Base-by-base conservation (phyloP, 2,797 vertebrate genomes). In the Silurus lanzhouensis region DNA sequence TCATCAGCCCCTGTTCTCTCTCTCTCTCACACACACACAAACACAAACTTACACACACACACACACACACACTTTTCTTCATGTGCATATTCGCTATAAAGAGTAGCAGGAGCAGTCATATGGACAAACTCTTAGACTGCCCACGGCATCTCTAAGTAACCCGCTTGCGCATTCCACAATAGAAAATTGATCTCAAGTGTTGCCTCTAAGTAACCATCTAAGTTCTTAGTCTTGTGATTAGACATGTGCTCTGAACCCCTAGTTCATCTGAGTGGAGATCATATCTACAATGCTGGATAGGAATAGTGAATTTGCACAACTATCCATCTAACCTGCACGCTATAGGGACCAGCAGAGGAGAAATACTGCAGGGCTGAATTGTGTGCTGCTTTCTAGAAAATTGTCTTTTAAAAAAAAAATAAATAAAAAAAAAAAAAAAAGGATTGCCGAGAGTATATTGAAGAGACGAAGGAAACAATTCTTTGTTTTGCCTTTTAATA, bases 11-110 rank as follows among this genome's bases (percentile, higher is more conserved):
- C 57, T 64, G 38, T 27, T 17, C n/a, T 61, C 77, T 22, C 61
- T 9, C 67, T 9, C 67, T 31, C 67, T 25, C 67, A 10, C 8
- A 46, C 44, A 27, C 60, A 57, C 72, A 76, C 80, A 68, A 9
- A 82, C 46, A 82, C 48, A 68, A 17, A 82, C 64, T 68, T 25
- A 82, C n/a, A 82, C 64, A 67, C 46, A 84, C 27, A 84, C 27
- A 27, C 70, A 60, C 71, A 74, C 58, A 67, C 58, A 61, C 27
- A 83, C 15, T 66, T 52, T n/a, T 38, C 44, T 57, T 31, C 31
- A 63, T 64, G 71, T 67, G 6, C 52, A 20, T 74, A 13, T 52
- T 5, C 60, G 17, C 55, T 27, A 52, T 83, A 27, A 71, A 72
- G 46, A 58, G 60, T 2, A 10, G 63, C 63, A 77, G 61, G 10